These are phyloP conservation scores for Morphnarchus princeps DNA, from an alignment of 2,113 vertebrate species.

Conservation along the genomic window DNA sequence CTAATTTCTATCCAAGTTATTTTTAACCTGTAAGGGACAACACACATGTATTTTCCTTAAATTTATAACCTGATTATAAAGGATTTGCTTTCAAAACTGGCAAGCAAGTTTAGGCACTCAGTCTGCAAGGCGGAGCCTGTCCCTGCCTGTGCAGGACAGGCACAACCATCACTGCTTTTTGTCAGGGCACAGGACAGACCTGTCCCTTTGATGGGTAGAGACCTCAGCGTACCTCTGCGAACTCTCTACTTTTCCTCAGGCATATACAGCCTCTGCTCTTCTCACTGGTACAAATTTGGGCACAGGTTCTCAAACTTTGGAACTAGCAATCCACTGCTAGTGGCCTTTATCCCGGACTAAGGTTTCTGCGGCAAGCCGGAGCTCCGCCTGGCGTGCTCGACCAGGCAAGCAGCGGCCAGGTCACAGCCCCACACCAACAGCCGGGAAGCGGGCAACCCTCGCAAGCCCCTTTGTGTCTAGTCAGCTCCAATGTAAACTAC, in stretches of 20 bases:
- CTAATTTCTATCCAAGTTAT: background rate
- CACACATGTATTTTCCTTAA: background rate
- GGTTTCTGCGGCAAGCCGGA: no score
- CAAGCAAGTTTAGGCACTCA: background rate
- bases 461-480: background rate
- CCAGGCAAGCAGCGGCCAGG: background rate
- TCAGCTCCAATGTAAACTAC: rapidly evolving
- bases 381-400: background rate
- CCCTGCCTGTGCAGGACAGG: background rate
- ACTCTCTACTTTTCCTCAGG: background rate
- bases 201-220: rapidly evolving
- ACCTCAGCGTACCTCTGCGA: rapidly evolving
- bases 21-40: background rate
- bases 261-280: background rate
- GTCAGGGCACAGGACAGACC: background rate
- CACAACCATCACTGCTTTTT: no score
- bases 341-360: rapidly evolving
- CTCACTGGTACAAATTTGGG: background rate
- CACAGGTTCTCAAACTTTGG: background rate
- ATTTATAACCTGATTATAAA: background rate
- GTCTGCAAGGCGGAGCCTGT: background rate
- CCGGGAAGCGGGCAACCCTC: background rate
- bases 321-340: rapidly evolving
- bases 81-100: background rate
- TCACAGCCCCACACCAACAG: background rate